Base-by-base conservation (phyloP, 1,140 invertebrate species). In the Ips nitidus region DNA sequence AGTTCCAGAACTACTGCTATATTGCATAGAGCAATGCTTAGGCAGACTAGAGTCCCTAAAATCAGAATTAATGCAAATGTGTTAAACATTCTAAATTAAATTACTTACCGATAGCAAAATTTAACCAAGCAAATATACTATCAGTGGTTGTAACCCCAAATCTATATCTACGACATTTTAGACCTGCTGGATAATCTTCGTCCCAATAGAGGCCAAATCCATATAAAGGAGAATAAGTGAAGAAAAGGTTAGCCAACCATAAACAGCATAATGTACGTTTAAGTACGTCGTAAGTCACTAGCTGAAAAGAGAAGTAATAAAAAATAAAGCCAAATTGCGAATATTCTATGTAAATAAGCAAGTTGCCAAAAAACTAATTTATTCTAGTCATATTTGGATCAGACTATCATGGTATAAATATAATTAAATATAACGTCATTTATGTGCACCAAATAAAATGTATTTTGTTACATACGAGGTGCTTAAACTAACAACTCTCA, bases 21-120 rank as follows among this genome's bases (percentile, higher is more conserved):
- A 79, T 94, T 94, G 79, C 91, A 93, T 77, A 88, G 88, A 2
- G 93, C 91, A 72, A 94, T 91, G 52, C 90, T 88, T 1, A 88
- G 70, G 76, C 90, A 92, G 4, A 94, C 83, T 3, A 88, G 73
- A 0, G 86, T 87, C 36, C 92, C 93, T 94, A 80, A 1, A 80
- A 75, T 50, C 36, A 65, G 57, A 67, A 72, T 62, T 57, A 6
- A n/a, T 0, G 40, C 8, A 41, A 39, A 38, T 39, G 0, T 8
- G 37, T 50, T 50, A 62, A 64, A 50, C 62, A 37, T 43, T n/a
- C 55, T 53, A 8, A 8, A 43, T 3, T 4, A 22, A 42, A n/a
- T 22, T 45, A 79, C 82, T 85, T 82, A 93, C 92, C 91, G 73
- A 91, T 91, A 43, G 84, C 77, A 73, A 93, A 91, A 79, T 92